These are phyloP conservation scores for Centropristis striata DNA, from an alignment of 2,113 vertebrate species.

Conservation along the genomic window DNA sequence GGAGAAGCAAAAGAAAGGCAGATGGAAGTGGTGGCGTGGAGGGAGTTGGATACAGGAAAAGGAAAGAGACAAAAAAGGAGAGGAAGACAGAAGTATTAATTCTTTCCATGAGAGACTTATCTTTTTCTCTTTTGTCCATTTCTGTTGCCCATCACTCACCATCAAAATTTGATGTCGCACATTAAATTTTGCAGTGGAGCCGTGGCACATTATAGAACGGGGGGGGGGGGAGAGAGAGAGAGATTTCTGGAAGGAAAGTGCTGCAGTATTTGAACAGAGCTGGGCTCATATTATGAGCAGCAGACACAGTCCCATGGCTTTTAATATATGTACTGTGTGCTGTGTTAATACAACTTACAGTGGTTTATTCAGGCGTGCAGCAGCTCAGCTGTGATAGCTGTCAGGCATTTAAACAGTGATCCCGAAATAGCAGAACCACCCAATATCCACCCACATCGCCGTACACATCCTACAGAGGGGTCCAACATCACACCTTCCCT, in stretches of 20 bases:
- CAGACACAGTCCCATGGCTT: conserved; percentile 25
- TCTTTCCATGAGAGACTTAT: conserved; percentile 40
- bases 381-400: conserved; percentile 60
- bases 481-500: conserved; percentile 69
- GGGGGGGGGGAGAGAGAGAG: conserved; percentile 8
- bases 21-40: conserved; percentile 48
- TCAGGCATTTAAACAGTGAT: conserved; percentile 72
- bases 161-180: conserved; percentile 44
- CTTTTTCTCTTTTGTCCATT: conserved; percentile 38
- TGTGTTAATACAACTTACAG: conserved; percentile 37
- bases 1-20: conserved; percentile 57
- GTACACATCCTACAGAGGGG: conserved; percentile 63
- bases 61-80: conserved; percentile 25
- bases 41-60: conserved; percentile 42
- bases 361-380: conserved; percentile 49
- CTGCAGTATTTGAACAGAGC: conserved; percentile 34
- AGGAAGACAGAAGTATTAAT: conserved; percentile 43
- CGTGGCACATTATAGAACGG: conserved; percentile 17
- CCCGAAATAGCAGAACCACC: conserved; percentile 73
- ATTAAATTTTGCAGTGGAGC: conserved; percentile 29
- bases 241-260: conserved; percentile 16
- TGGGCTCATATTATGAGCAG: conserved; percentile 16
- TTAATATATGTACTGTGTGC: conserved; percentile 33
- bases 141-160: conserved; percentile 41
- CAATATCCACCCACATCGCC: conserved; percentile 63